phyloP scores from a whole-genome alignment of 2,797 vertebrate species.

The Simalia tracyae region DNA sequence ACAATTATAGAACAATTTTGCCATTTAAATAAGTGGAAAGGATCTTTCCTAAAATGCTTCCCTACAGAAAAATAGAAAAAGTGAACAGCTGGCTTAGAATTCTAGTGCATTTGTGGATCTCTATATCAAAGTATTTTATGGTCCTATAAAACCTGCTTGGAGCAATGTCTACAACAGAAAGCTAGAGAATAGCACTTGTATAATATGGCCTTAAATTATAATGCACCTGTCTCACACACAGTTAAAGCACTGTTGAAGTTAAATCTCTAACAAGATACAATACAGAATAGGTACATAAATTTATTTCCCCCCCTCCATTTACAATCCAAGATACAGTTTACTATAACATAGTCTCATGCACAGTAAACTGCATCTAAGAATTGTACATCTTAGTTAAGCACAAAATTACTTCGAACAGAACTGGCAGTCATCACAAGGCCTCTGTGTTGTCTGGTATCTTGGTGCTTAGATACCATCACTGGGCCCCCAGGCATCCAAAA shows the following conservation, averaged over 20 bases:
- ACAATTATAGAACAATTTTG: slow-evolving; percentile 5
- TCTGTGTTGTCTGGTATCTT: neutral
- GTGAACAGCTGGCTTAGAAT: slow-evolving; percentile 2
- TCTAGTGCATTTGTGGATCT: neutral
- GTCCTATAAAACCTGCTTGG: slow-evolving; percentile 7
- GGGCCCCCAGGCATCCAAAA: neutral
- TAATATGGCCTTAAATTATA: slow-evolving; percentile 35
- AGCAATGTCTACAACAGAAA: slow-evolving; percentile 29
- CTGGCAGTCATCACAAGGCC: neutral
- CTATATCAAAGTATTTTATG: slow-evolving; percentile 25
- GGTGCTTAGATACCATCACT: neutral
- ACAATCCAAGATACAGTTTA: neutral
- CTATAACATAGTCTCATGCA: neutral
- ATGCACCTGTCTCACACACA: slow-evolving; percentile 18
- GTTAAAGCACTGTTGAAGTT: slow-evolving; percentile 20
- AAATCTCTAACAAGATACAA: neutral
- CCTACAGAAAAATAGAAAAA: neutral
- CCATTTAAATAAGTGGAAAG: slow-evolving; percentile 7
- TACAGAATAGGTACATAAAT: neutral
- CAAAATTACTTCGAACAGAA: neutral
- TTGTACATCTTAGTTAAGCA: neutral
- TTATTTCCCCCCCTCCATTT: neutral
- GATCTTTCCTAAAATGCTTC: slow-evolving; percentile 9
- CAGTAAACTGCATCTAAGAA: neutral
- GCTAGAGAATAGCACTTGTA: slow-evolving; percentile 2